Conservation (phyloP, 2,888 invertebrate species). For the Sturmia bella region DNA sequence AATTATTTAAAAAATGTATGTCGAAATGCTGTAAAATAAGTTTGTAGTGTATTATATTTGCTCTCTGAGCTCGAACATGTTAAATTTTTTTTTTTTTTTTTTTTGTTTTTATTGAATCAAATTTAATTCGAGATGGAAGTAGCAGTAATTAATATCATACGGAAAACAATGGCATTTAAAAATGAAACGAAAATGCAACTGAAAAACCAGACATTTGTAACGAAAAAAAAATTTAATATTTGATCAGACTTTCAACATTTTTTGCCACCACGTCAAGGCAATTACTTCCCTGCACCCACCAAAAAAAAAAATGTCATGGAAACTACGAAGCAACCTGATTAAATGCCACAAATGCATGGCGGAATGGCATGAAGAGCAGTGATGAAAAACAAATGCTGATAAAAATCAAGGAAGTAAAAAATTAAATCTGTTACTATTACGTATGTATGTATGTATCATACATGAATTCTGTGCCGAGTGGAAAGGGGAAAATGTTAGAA, state of each 20-base stretch:
- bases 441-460: too few relatives aligned
- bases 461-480: neutral
- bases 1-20: neutral
- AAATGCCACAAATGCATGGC: slow-evolving; percentile 31
- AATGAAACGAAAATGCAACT: slow-evolving; percentile 16
- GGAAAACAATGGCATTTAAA: slow-evolving; percentile 50
- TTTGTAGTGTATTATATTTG: neutral
- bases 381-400: neutral
- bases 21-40: slow-evolving; percentile 13
- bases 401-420: slow-evolving; percentile 40
- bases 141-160: slow-evolving; percentile 3
- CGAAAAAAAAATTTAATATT: neutral
- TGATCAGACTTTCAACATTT: slow-evolving; percentile 20
- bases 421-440: slow-evolving; percentile 16
- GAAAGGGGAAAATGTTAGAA: neutral
- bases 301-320: slow-evolving; percentile 45
- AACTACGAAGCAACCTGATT: slow-evolving; percentile 28
- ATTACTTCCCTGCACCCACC: slow-evolving; percentile 31
- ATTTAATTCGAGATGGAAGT: slow-evolving; percentile 49
- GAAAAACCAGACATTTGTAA: slow-evolving; percentile 27
- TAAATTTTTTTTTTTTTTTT: slow-evolving; percentile 29
- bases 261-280: slow-evolving; percentile 14
- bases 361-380: neutral
- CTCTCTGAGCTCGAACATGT: slow-evolving; percentile 21
- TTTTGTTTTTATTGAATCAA: slow-evolving; percentile 51